Base-by-base conservation (phyloP, 2,888 invertebrate genomes). In the Pandemis corylana region DNA sequence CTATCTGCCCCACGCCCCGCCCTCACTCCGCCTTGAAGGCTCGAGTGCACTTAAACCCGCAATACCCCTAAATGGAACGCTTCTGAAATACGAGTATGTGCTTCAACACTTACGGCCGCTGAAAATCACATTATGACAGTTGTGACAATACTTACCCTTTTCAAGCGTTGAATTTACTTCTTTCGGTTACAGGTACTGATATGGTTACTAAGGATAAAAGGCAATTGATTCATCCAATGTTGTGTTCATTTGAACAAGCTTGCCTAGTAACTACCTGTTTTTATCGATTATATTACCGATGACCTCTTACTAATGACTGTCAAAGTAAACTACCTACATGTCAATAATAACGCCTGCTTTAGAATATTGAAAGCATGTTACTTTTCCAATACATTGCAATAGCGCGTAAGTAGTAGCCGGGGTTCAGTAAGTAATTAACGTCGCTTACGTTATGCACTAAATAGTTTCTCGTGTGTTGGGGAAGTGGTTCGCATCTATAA, bases 21-120 rank as follows among this genome's bases (percentile, higher is more conserved):
- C 76, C 73, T n/a, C 77, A 73, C 73, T 10, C 49, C 53, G n/a
- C 66, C 42, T 53, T 15, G 53, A 49, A 61, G 69, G 74, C 74
- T 77, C 71, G 78, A 79, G 78, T 87, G 85, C 88, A 87, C 87
- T 90, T 84, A 84, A 71, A 76, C 66, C 70, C 72, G 67, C 74
- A 65, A 64, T 78, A 70, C 79, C 83, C 81, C 83, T 84, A 83
- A 87, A 86, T 83, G 83, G 86, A 83, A 80, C 83, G 80, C 83
- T 85, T 71, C 83, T 80, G 76, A 80, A 84, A 85, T 65, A 61
- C 74, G 69, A 74, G 70, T 66, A 74, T 83, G 81, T 82, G 81
- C 81, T 77, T 79, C 44, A 68, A 61, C 68, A 72, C 72, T 76
- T 65, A 69, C 59, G 51, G 9, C 20, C 51, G 51, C 64, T 72